A percentile compares a stretch with the other conserved stretches of the same genome.
phyloP scores from a whole-genome alignment of 2,113 vertebrate species.

The Phalacrocorax pelagicus region DNA sequence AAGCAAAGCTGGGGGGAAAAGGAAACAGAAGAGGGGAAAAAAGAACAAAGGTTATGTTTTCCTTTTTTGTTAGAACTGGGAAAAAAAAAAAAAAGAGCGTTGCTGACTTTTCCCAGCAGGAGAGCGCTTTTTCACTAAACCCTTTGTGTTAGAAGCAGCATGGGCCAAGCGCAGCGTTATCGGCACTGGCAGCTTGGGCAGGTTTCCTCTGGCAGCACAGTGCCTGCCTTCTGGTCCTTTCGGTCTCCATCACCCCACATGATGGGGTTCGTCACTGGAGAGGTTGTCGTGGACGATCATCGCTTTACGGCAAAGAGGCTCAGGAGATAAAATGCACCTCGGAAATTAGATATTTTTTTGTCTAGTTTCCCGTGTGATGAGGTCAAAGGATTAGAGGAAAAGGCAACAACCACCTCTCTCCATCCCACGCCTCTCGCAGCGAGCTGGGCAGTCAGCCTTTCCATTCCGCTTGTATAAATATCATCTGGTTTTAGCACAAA shows the following conservation, averaged over 20 bases:
- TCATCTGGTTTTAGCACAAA: not conserved
- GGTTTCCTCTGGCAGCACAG: not conserved
- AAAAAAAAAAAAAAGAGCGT: accelerated
- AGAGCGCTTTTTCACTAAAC: not conserved
- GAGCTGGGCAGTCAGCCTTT: not conserved
- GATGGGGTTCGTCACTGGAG: not conserved
- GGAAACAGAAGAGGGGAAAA: not conserved
- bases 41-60: not conserved
- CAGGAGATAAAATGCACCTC: not conserved
- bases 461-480: not conserved
- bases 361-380: not conserved
- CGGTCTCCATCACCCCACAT: accelerated
- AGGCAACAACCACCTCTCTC: accelerated
- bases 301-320: not conserved
- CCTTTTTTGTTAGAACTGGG: not conserved
- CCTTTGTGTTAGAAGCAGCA: not conserved
- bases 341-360: not conserved
- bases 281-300: not conserved
- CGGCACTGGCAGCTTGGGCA: not conserved
- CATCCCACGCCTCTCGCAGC: accelerated
- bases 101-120: not conserved
- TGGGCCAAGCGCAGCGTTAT: accelerated
- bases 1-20: not conserved
- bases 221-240: not conserved
- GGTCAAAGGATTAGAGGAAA: not conserved